Evolutionary conservation across 2,888 invertebrate species (phyloP).

Genomic region (Drosophila niveifrons): DNA sequence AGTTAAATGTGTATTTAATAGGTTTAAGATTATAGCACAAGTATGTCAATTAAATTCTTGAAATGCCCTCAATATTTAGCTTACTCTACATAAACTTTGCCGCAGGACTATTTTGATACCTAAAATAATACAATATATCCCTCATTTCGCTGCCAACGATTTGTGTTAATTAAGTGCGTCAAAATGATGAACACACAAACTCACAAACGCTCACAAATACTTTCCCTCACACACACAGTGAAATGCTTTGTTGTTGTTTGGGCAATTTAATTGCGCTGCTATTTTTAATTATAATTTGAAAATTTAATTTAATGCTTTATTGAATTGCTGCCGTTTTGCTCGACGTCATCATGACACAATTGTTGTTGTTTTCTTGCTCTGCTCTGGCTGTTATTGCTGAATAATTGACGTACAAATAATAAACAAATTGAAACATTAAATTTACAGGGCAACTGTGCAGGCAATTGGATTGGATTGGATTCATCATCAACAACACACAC

Average conservation of each 20-base stretch:
- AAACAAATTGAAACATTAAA: slow-evolving; percentile 60
- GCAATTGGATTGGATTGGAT: slow-evolving; percentile 12
- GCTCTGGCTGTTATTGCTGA: slow-evolving; percentile 23
- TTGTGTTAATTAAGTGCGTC: slow-evolving; percentile 70
- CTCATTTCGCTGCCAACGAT: slow-evolving; percentile 32
- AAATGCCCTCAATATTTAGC: no score
- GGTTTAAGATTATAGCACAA: no score
- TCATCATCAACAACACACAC: not conserved
- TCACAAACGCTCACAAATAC: not conserved
- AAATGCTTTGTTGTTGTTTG: slow-evolving; percentile 43
- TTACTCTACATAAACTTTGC: not conserved
- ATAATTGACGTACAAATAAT: slow-evolving; percentile 58
- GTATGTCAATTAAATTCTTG: no score
- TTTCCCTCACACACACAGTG: not conserved
- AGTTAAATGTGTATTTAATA: no score
- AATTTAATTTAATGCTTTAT: slow-evolving; percentile 57
- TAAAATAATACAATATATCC: not conserved
- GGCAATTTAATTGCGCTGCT: slow-evolving; percentile 59
- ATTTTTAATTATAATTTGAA: slow-evolving; percentile 62
- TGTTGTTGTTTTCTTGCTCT: not conserved
- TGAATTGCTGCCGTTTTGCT: slow-evolving; percentile 17
- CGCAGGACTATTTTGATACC: slow-evolving; percentile 6
- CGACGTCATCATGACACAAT: not conserved
- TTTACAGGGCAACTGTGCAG: slow-evolving; percentile 20
- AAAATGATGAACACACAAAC: slow-evolving; percentile 21